These are phyloP conservation scores for Hermaeophaga mercurialis DNA, from an alignment of 2,888 invertebrate genomes.

Conservation along the genomic window DNA sequence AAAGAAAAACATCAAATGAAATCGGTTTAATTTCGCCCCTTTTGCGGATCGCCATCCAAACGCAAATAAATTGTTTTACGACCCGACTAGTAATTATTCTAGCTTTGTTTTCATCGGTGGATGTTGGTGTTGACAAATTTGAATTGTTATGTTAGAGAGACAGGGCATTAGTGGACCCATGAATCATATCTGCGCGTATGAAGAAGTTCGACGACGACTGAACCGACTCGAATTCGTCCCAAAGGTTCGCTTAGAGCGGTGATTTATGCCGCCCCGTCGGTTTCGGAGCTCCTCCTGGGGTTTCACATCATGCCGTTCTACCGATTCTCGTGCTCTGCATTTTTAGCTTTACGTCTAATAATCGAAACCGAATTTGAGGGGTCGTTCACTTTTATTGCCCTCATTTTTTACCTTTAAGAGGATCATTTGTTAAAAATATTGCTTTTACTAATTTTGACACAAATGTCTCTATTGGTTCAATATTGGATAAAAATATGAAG, in stretches of 20 bases:
- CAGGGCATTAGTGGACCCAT: slow-evolving; percentile 49
- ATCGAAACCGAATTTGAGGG: slow-evolving; percentile 28
- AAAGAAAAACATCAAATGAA: too few relatives aligned
- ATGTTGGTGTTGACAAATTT: slow-evolving; percentile 35
- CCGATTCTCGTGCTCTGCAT: slow-evolving; percentile 32
- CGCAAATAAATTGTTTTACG: slow-evolving; percentile 36
- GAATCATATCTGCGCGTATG: slow-evolving; percentile 41
- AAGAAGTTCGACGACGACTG: slow-evolving; percentile 27
- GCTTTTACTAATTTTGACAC: too few relatives aligned
- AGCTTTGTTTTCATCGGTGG: not conserved
- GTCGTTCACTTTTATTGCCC: slow-evolving; percentile 27
- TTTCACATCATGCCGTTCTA: slow-evolving; percentile 32
- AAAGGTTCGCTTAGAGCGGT: slow-evolving; percentile 48
- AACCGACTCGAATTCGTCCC: slow-evolving; percentile 47
- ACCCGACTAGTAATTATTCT: slow-evolving; percentile 19
- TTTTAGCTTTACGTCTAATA: slow-evolving; percentile 30
- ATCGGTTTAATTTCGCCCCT: too few relatives aligned
- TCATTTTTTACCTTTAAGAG: slow-evolving; percentile 28
- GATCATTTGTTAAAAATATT: too few relatives aligned
- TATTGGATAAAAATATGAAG: too few relatives aligned
- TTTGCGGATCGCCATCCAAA: too few relatives aligned
- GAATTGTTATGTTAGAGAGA: slow-evolving; percentile 39
- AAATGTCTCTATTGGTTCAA: too few relatives aligned
- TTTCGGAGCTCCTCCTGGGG: slow-evolving; percentile 29
- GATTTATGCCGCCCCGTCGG: slow-evolving; percentile 43